Percentiles rank a stretch among this genome's conserved stretches.
Conservation (phyloP, 2,888 invertebrate species). For the Odontothrips loti region DNA sequence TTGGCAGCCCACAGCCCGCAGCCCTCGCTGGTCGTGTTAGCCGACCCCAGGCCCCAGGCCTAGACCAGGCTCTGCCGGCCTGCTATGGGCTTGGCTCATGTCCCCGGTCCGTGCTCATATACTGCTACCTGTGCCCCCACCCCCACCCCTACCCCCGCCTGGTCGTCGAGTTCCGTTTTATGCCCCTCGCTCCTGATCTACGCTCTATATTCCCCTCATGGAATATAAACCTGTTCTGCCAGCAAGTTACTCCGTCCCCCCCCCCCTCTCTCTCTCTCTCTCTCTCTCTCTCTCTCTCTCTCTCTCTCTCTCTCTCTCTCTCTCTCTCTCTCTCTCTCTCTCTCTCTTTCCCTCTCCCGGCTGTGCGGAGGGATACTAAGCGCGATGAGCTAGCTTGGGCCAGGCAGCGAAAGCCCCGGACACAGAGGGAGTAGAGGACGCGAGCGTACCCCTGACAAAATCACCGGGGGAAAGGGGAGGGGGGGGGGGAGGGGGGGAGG, state of each 20-base stretch:
- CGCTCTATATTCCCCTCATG: constrained; percentile 18
- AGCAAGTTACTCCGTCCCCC: neutral
- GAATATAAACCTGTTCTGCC: constrained; percentile 22
- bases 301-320: neutral
- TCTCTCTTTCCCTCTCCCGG: neutral
- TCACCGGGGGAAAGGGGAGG: neutral
- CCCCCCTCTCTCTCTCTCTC: constrained; percentile 10
- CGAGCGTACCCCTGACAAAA: too few relatives aligned
- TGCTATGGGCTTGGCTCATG: neutral
- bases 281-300: neutral
- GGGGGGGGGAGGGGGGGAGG: neutral
- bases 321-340: neutral
- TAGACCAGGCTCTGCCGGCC: neutral
- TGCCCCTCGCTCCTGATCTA: constrained; percentile 22
- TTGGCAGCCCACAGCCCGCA: too few relatives aligned
- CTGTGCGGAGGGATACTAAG: neutral
- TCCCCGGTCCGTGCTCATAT: neutral
- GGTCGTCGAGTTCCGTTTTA: neutral
- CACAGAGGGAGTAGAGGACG: neutral
- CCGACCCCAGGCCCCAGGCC: too few relatives aligned
- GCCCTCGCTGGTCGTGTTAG: too few relatives aligned
- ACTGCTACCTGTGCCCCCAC: neutral
- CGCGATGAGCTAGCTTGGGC: neutral
- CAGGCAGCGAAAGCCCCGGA: neutral
- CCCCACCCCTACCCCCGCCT: neutral